Conservation (phyloP, 2,888 invertebrate genomes). For the Stenchaetothrips biformis region DNA sequence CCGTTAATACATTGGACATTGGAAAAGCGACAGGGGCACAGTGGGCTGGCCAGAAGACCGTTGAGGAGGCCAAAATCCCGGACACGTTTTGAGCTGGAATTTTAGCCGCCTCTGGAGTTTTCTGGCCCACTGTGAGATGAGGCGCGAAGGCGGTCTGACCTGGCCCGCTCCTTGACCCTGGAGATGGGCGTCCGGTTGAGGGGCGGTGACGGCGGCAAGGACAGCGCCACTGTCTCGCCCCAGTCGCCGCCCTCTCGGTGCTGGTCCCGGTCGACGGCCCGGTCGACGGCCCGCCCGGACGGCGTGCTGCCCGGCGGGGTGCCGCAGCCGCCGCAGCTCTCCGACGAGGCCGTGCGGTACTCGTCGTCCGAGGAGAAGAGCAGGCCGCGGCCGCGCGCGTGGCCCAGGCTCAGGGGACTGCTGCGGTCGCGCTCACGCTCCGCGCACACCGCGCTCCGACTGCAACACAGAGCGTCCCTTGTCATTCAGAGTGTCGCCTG, state of each 20-base stretch:
- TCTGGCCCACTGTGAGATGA: background rate
- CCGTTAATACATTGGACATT: no score
- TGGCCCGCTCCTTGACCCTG: conserved; percentile 59
- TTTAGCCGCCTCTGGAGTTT: no score
- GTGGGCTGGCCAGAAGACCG: no score
- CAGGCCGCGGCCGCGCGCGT: conserved; percentile 47
- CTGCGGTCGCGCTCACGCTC: background rate
- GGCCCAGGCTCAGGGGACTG: background rate
- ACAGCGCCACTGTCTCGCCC: conserved; percentile 63
- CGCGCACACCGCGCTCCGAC: background rate
- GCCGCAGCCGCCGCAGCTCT: conserved; percentile 43
- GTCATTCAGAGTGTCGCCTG: no score
- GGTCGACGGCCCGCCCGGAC: conserved; percentile 59
- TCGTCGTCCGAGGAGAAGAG: conserved; percentile 82
- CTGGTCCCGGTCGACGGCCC: conserved; percentile 63
- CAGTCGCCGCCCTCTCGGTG: conserved; percentile 66
- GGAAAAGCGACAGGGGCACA: no score
- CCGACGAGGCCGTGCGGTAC: conserved; percentile 81
- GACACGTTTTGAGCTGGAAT: no score
- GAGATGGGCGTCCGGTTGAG: conserved; percentile 56
- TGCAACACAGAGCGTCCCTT: background rate
- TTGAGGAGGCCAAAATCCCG: no score
- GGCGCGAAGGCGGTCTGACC: conserved; percentile 43
- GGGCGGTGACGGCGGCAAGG: conserved; percentile 63
- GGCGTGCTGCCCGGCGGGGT: conserved; percentile 79